A percentile compares a stretch with the other conserved stretches of the same genome.
Evolutionary conservation across 1,140 invertebrate species (phyloP).

Genomic region (Paralvinella palmiformis): DNA sequence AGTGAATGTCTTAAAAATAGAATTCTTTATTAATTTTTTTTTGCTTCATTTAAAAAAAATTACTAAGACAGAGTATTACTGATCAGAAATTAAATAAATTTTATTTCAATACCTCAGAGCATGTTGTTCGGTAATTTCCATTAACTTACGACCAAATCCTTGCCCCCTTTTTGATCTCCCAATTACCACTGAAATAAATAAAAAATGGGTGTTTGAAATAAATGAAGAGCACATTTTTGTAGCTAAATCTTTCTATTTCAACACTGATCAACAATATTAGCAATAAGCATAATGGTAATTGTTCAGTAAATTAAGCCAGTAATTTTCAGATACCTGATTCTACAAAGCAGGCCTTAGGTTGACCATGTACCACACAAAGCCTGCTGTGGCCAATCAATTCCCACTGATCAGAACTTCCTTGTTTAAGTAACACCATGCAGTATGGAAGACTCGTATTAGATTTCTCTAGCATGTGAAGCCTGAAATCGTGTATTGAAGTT

Average conservation of each 20-base stretch:
- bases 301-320: neutral
- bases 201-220: no score
- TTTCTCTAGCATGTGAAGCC: slow-evolving; percentile 36
- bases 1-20: neutral
- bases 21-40: neutral
- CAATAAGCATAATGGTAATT: no score
- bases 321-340: slow-evolving; percentile 36
- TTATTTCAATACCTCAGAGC: slow-evolving; percentile 26
- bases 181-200: slow-evolving; percentile 16
- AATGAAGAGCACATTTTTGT: neutral
- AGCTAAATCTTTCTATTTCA: neutral
- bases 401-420: neutral
- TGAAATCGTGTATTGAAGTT: no score
- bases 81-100: slow-evolving; percentile 1
- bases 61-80: neutral
- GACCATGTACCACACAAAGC: slow-evolving; percentile 32
- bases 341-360: slow-evolving; percentile 32
- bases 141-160: slow-evolving; percentile 35
- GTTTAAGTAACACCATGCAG: slow-evolving; percentile 29
- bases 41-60: neutral
- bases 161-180: slow-evolving; percentile 22
- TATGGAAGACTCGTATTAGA: slow-evolving; percentile 35
- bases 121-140: slow-evolving; percentile 38
- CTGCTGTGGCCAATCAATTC: slow-evolving; percentile 38
- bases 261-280: neutral